These are phyloP conservation scores for Apolygus lucorum DNA, from an alignment of 1,140 invertebrate genomes.

Conservation along the genomic window DNA sequence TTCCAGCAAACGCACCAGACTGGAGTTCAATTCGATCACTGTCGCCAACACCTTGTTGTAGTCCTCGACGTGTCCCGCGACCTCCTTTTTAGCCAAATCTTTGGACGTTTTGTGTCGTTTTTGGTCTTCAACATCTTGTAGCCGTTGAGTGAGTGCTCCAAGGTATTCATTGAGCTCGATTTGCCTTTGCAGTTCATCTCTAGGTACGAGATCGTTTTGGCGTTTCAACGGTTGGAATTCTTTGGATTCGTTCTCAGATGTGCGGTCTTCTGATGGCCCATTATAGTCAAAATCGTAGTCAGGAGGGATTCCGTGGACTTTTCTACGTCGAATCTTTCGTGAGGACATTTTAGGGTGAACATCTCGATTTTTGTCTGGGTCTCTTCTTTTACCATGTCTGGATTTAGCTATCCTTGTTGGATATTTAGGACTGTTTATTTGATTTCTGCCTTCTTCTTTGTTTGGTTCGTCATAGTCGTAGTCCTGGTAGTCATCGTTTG, in stretches of 20 bases:
- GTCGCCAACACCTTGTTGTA: not conserved
- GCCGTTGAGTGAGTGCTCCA: not conserved
- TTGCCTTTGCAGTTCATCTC: not conserved
- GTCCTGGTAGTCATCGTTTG: not conserved
- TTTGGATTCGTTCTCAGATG: not conserved
- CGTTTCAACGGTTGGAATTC: not conserved
- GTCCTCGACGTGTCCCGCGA: no score
- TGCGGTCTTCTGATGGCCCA: not conserved
- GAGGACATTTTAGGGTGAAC: no score
- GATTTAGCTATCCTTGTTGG: not conserved
- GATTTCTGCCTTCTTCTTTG: not conserved
- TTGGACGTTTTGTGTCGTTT: not conserved
- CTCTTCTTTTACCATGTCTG: not conserved
- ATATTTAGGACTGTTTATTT: not conserved
- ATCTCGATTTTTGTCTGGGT: not conserved
- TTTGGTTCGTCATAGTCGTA: not conserved
- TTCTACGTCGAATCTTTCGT: not conserved
- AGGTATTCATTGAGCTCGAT: not conserved
- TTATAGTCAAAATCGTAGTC: not conserved
- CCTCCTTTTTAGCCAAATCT: not conserved
- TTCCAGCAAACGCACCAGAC: not conserved
- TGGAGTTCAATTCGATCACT: not conserved
- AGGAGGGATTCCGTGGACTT: not conserved
- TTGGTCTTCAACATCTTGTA: not conserved
- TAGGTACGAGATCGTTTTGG: not conserved